These are phyloP conservation scores for Gallinago paraguaiae DNA, from an alignment of 2,113 vertebrate genomes.

Conservation along the genomic window DNA sequence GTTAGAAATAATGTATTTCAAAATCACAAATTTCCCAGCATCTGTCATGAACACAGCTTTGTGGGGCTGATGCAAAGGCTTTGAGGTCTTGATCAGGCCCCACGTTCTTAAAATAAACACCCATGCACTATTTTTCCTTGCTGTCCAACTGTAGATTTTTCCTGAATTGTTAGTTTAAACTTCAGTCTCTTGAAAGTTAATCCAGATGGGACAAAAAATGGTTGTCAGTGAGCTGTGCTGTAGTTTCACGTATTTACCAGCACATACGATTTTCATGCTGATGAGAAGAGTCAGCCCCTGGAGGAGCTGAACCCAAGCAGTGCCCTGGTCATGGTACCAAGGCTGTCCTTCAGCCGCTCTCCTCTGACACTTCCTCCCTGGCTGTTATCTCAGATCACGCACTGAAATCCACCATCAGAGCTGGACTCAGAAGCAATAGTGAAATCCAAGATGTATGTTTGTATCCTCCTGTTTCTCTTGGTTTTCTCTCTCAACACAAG, in stretches of 20 bases:
- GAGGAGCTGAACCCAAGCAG: fast-evolving
- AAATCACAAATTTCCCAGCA: neutral
- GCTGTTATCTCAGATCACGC: neutral
- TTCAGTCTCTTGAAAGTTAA: neutral
- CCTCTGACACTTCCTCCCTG: fast-evolving
- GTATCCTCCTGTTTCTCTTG: neutral
- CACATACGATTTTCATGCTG: neutral
- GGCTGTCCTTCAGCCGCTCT: neutral
- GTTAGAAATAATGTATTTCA: neutral
- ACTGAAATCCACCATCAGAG: neutral
- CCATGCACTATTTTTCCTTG: neutral
- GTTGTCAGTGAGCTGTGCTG: neutral
- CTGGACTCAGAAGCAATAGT: neutral
- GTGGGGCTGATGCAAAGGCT: neutral
- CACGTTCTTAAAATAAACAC: neutral
- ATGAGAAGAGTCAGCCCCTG: fast-evolving
- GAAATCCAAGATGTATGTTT: neutral
- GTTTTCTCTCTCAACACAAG: neutral
- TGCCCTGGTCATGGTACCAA: fast-evolving
- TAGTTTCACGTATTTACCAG: neutral
- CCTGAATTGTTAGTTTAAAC: neutral
- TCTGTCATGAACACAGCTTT: neutral
- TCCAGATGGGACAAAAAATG: neutral
- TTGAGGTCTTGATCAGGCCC: neutral
- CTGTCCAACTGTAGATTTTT: neutral